Base-by-base conservation (phyloP, 30 jellyfish, hydroid and myxozoan species). In the Aurelia aurita region DNA sequence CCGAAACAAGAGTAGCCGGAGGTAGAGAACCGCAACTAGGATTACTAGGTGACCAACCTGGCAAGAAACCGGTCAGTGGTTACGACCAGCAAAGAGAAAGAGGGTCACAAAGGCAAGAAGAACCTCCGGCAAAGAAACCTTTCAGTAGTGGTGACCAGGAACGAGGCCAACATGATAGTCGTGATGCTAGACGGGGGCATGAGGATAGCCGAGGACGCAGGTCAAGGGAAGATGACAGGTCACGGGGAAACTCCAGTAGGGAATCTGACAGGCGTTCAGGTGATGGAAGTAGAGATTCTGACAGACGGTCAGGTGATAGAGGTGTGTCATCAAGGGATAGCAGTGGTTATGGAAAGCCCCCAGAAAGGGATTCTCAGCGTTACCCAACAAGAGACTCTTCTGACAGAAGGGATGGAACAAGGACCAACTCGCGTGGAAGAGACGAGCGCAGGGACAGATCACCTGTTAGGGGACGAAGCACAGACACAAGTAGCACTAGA, bases 171-270 rank as follows among this genome's bases (percentile, higher is more conserved):
- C 47, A 72, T 23, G 74, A 72, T 16, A 61, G 57, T 47, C 82
- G 51, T 31, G 82, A 79, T 39, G 79, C 62, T 19, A 77, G 77
- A 26, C 28, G 88, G 66, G 62, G 70, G n/a, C 27, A 60, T 60
- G 79, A 77, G 15, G 79, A 68, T 9, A 77, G 79, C 54, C 59
- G 79, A 34, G 46, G 35, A 13, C 28, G 39, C 44, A 72, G 71
- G 20, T 51, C 77, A n/a, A 59, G 79, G 51, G 72, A 28, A 11
- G 87, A 75, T 54, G 57, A 16, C 53, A 19, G 29, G 29, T 34
- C 73, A 9, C n/a, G 39, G 73, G 39, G 35, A 9, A n/a, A 61
- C 35, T 43, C 72, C 27, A 51, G 15, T 21, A 73, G 85, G 60
- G 26, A 23, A 28, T 75, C 28, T 55, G 87, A 43, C 16, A 28